These are phyloP conservation scores for Chaenodraco wilsoni DNA, from an alignment of 2,797 vertebrate species.

Conservation along the genomic window DNA sequence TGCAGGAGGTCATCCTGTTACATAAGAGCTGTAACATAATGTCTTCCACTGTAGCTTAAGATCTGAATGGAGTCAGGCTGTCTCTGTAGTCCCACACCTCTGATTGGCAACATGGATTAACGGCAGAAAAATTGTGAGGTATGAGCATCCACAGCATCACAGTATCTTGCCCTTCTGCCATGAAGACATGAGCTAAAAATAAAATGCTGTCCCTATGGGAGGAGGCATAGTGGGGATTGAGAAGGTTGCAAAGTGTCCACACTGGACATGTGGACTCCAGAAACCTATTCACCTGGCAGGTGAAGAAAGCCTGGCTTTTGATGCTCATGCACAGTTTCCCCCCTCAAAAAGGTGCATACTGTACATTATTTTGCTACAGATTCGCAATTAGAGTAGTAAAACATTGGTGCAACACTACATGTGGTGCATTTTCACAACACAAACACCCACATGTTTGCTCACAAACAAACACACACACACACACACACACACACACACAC, in stretches of 20 bases:
- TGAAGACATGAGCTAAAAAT: slow-evolving; percentile 84
- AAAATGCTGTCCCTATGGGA: slow-evolving; percentile 59
- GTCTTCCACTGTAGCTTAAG: slow-evolving; percentile 39
- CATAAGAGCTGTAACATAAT: slow-evolving; percentile 39
- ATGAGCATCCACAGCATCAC: slow-evolving; percentile 71
- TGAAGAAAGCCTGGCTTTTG: slow-evolving; percentile 32
- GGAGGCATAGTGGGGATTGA: slow-evolving; percentile 51
- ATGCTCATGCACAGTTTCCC: slow-evolving; percentile 23
- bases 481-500: slow-evolving; percentile 4
- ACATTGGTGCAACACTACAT: background rate
- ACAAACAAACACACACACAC: slow-evolving; percentile 11
- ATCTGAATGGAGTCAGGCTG: slow-evolving; percentile 17
- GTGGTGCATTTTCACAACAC: slow-evolving; percentile 21
- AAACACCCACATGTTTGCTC: slow-evolving; percentile 1
- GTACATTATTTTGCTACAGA: background rate
- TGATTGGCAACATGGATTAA: slow-evolving; percentile 69
- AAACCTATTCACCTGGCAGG: slow-evolving; percentile 52
- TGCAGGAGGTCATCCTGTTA: slow-evolving; percentile 38
- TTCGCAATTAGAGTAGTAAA: background rate
- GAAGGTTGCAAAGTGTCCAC: slow-evolving; percentile 57
- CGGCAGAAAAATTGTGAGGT: slow-evolving; percentile 49
- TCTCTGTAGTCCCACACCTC: slow-evolving; percentile 55
- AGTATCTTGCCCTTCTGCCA: slow-evolving; percentile 70
- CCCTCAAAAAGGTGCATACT: background rate
- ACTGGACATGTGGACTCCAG: slow-evolving; percentile 25